phyloP scores from a whole-genome alignment of 2,113 vertebrate genomes.

The Myrmecophaga tridactyla region DNA sequence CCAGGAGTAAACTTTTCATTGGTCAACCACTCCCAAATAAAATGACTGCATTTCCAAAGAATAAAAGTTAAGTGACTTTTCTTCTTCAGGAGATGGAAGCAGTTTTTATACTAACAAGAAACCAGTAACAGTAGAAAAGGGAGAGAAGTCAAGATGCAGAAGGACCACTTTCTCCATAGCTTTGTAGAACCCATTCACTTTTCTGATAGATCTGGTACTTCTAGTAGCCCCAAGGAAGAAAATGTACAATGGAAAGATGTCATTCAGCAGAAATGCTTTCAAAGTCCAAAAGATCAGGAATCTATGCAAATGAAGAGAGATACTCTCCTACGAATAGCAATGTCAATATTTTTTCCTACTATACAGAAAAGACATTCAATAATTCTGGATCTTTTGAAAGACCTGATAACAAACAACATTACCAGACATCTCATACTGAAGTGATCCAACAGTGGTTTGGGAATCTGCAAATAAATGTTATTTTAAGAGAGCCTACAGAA shows the following conservation, averaged over 20 bases:
- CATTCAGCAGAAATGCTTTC: conserved; percentile 91
- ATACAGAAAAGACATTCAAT: conserved; percentile 82
- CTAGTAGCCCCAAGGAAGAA: conserved; percentile 71
- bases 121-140: conserved; percentile 68
- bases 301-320: conserved; percentile 70
- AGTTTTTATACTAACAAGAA: conserved; percentile 80
- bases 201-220: conserved; percentile 87
- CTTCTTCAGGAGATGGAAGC: conserved; percentile 81
- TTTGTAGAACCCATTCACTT: conserved; percentile 94
- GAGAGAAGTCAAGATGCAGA: conserved; percentile 77
- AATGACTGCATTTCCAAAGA: conserved; percentile 86
- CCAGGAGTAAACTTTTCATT: conserved; percentile 87
- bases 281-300: conserved; percentile 76
- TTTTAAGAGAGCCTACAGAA: conserved; percentile 82
- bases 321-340: conserved; percentile 81
- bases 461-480: conserved; percentile 81
- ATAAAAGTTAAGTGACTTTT: conserved; percentile 77
- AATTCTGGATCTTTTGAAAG: conserved; percentile 79
- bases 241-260: conserved; percentile 84
- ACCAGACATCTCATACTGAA: conserved; percentile 86
- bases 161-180: conserved; percentile 91
- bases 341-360: conserved; percentile 79
- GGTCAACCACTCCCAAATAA: conserved; percentile 92
- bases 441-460: conserved; percentile 91
- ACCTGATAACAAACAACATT: conserved; percentile 87